These are phyloP conservation scores for Apeltes quadracus DNA, from an alignment of 2,113 vertebrate genomes.

Conservation along the genomic window DNA sequence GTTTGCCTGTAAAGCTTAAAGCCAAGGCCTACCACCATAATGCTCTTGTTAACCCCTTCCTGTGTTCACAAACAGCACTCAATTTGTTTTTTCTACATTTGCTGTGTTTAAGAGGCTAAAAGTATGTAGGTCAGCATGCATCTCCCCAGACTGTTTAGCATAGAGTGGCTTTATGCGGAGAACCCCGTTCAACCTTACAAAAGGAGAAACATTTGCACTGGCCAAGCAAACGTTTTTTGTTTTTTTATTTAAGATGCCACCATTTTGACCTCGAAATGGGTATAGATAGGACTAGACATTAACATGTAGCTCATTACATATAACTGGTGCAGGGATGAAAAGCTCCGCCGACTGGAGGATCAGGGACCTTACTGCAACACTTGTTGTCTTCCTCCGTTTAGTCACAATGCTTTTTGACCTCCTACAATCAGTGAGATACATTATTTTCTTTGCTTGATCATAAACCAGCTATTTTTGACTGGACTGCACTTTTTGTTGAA, in stretches of 20 bases:
- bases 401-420: no score
- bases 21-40: slow-evolving; percentile 31
- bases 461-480: no score
- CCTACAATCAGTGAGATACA: no score
- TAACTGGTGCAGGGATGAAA: no score
- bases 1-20: slow-evolving; percentile 24
- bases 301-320: no score
- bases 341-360: no score
- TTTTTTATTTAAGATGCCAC: background rate
- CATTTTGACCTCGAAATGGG: background rate
- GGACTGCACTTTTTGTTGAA: no score
- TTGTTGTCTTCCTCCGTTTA: no score
- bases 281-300: no score
- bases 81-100: slow-evolving; percentile 11
- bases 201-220: background rate
- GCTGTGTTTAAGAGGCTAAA: background rate
- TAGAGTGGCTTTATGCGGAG: background rate
- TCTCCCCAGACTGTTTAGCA: background rate
- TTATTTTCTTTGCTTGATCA: no score
- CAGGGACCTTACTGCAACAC: no score
- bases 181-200: background rate
- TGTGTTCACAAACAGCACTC: slow-evolving; percentile 32
- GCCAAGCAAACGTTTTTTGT: background rate
- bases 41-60: slow-evolving; percentile 37
- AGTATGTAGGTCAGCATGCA: slow-evolving; percentile 18